Base-by-base conservation (phyloP, 1,140 invertebrate species). In the Drosophila rhopaloa region DNA sequence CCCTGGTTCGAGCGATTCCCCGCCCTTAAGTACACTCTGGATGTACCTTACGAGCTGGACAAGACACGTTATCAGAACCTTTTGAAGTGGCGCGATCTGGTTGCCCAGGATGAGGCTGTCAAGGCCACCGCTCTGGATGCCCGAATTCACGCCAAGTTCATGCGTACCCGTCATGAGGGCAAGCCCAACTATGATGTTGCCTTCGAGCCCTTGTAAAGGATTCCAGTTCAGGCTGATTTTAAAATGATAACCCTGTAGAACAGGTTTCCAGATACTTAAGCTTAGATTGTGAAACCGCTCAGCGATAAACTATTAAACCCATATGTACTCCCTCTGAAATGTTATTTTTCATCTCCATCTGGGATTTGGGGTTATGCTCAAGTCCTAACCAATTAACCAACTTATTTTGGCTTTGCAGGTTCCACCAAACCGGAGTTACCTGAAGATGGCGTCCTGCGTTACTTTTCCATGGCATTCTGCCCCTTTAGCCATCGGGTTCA, bases 381-480 rank as follows among this genome's bases (percentile, higher is more conserved):
- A 1, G 10, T 43, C n/a, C 6, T 9, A 13, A 4, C 13, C 9
- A 16, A 50, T 9, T 70, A 57, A 70, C 27, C n/a, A 19, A 9
- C 2, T 9, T 14, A 0, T 46, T 4, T 19, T 37, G 10, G 13
- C 9, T 1, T 57, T 71, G 13, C 66, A 96, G 96, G 95, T 62
- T 95, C 95, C 4, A 76, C 82, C 5, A 94, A 94, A 24, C 96
- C 96, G 0, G 93, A 95, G 8, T 59, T 95, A 2, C 92, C 93
- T 9, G 93, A 94, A 6, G 91, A 92, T 76, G 96, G 95, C 5
- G 95, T 95, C 90, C 85, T 97, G 40, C 94, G 97, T 0, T 92
- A 98, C 2, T 98, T 97, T 88, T 96, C 95, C 46, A 98, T 96
- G 97, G 94, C 96, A 67, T 98, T 96, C 92, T 98, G 97, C 91